Evolutionary conservation across 2,797 vertebrate genomes (phyloP), one percentile per base, ranked within the genome.

Genomic region (Hippopotamyrus pictus): DNA sequence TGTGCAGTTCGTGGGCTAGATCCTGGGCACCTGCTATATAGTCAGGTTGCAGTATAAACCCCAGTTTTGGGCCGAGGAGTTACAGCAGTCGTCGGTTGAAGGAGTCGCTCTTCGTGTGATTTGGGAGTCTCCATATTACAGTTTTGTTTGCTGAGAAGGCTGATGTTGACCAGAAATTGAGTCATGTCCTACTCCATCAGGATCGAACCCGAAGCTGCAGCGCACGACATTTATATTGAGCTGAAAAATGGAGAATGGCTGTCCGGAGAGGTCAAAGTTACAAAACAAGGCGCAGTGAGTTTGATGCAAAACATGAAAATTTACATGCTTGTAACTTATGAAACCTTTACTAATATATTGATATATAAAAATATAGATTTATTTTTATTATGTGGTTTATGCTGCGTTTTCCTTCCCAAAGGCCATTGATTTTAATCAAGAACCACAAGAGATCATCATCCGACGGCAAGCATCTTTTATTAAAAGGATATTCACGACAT

Each of bases 51-150:
- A 62, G 17, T 25, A 25, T 62, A 11, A 62, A 62, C 22, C 7
- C 22, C 22, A 1, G 3, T 62, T 62, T n/a, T 62, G 22, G 59
- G 22, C 59, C 59, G 59, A 25, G 22, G 59, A 25, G n/a, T 22
- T 3, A 0, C n/a, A 59, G 0, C 2, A 9, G 3, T 11, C 9
- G 0, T 29, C 0, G 0, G 3, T 0, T 0, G 0, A 29, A 65
- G 8, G 62, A 29, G 5, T 29, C 11, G 5, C 1, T 65, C 9
- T 65, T 65, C 25, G 25, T 19, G 33, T 41, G 33, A 33, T 14
- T 76, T 17, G 5, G 33, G 12, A 73, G 12, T 17, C 29, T 33
- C 29, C 69, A 73, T 14, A 17, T 2, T 29, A 29, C 14, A 41
- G 5, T 1, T 29, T 69, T 41, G 12, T 41, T 76, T 41, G 33